Evolutionary conservation across 2,113 vertebrate species (phyloP).

Genomic region (Dasyprocta punctata): DNA sequence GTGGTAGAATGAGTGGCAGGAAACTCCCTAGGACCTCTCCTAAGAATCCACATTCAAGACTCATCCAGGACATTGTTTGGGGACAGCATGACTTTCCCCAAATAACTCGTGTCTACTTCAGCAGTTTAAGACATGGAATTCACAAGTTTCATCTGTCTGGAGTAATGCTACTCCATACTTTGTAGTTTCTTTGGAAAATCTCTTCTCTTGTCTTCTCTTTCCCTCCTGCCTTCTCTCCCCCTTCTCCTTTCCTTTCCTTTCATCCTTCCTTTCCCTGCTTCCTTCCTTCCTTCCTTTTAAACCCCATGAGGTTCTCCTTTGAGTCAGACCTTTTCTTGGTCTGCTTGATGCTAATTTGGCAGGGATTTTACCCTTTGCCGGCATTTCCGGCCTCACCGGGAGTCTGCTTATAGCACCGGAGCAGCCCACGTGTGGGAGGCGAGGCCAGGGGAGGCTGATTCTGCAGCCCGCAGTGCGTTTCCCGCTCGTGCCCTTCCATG

Average conservation of each 20-base stretch:
- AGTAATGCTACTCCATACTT: neutral
- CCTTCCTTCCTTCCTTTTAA: neutral
- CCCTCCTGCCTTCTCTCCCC: neutral
- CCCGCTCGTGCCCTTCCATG: slow-evolving; percentile 44
- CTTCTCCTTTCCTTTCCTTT: too few relatives aligned
- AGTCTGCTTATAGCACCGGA: slow-evolving; percentile 67
- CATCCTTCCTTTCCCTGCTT: too few relatives aligned
- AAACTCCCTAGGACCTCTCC: neutral
- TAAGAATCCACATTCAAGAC: neutral
- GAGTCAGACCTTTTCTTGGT: slow-evolving; percentile 64
- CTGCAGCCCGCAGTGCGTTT: slow-evolving; percentile 27
- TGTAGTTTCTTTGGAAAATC: slow-evolving; percentile 42
- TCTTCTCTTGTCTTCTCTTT: neutral
- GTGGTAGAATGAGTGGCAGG: neutral
- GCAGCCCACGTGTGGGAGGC: slow-evolving; percentile 72
- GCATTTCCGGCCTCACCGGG: slow-evolving; percentile 62
- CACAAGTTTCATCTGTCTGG: neutral
- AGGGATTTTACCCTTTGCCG: slow-evolving; percentile 62
- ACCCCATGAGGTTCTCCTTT: slow-evolving; percentile 64
- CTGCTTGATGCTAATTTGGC: slow-evolving; percentile 72
- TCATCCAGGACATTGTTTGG: neutral
- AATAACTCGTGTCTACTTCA: neutral
- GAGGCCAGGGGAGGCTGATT: slow-evolving; percentile 41
- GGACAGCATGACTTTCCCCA: neutral
- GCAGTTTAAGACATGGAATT: slow-evolving; percentile 13